Base-by-base conservation (phyloP, 2,113 vertebrate genomes). In the Anser brachyrhynchus region DNA sequence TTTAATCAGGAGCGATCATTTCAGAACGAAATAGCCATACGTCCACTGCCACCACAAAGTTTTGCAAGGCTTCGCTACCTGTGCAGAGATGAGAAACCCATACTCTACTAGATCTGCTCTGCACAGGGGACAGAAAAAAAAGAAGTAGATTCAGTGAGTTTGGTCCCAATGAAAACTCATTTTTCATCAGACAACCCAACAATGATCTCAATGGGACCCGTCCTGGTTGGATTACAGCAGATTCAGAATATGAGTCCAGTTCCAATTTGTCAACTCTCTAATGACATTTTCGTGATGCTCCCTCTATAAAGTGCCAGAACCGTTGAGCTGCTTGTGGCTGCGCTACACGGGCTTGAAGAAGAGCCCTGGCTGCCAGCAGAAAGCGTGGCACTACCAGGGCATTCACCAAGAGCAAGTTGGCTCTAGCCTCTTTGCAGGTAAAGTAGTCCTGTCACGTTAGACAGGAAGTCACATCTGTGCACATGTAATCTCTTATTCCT, bases 41-140 rank as follows among this genome's bases (percentile, higher is more conserved):
- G 57, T 51, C 31, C 10, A 13, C 22, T 10, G 2, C 54, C 62
- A 58, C 31, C 37, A 22, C 71, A 8, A 49, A 86, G 44, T 67
- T 81, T 82, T 8, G 4, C 62, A 65, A 71, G 33, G 39, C 11
- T 74, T 55, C 17, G 31, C 4, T 72, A 37, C 57, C 43, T 61
- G 20, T 2, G 0, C 4, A 1, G 13, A 55, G 52, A 22, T 2
- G 13, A n/a, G 54, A 66, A 65, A 49, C 61, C 13, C 0, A 9
- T 11, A 1, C 26, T 80, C 13, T 0, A 2, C 28, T 59, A 39
- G 33, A 39, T 62, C 64, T 67, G 62, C 13, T 80, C 37, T 62
- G 3, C 55, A 23, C 7, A 12, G 37, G 28, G 37, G 20, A 18
- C 33, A 37, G 29, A 64, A 49, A 46, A 46, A 46, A 46, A 21